Conservation (phyloP, 2,113 vertebrate species). For the Chaetorhynchus papuensis region DNA sequence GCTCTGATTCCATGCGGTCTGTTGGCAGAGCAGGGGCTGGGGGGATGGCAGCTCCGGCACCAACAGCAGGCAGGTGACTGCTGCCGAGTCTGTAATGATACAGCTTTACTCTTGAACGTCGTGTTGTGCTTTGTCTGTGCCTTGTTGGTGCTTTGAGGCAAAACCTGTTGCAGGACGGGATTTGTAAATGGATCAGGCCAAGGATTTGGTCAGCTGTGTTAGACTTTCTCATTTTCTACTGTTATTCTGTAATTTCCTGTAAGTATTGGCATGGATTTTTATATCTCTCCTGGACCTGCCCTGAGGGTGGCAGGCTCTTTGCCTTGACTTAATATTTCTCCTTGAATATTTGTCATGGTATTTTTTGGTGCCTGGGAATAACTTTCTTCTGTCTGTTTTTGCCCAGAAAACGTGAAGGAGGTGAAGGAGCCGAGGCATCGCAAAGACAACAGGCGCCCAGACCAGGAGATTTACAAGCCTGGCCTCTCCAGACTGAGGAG, state of each 20-base stretch:
- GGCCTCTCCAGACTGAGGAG: conserved; percentile 74
- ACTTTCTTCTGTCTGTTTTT: background rate
- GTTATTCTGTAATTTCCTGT: background rate
- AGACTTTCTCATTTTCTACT: background rate
- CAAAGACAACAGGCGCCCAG: conserved; percentile 84
- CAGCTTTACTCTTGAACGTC: accelerated
- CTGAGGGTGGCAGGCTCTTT: background rate
- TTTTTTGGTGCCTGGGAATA: background rate
- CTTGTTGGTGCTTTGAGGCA: background rate
- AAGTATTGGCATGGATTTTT: background rate
- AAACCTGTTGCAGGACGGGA: background rate
- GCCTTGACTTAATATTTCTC: background rate
- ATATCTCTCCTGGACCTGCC: background rate
- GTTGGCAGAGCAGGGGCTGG: background rate
- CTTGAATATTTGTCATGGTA: accelerated
- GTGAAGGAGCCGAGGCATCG: conserved; percentile 77
- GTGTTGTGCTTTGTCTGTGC: accelerated
- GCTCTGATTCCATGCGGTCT: accelerated
- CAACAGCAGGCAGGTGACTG: accelerated
- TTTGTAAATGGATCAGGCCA: background rate
- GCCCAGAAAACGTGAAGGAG: conserved; percentile 72
- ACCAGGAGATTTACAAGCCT: conserved; percentile 86
- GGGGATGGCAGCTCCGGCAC: background rate
- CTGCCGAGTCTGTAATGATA: accelerated
- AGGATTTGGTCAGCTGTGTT: background rate